Evolutionary conservation across 2,888 invertebrate species (phyloP).

Genomic region (Hybos culiciformis): DNA sequence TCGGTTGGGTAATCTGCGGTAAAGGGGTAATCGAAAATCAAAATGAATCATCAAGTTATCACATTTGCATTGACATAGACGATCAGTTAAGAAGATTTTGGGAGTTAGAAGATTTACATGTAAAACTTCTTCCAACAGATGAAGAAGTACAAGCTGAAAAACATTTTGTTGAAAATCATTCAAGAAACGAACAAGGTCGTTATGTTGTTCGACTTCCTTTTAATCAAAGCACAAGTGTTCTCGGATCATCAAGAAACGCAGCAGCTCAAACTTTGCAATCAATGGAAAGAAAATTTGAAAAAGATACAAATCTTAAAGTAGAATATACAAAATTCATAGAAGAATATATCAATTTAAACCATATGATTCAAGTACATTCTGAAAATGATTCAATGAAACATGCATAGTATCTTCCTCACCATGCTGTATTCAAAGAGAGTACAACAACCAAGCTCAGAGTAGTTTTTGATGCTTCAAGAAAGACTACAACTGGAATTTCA

Average conservation of each 20-base stretch:
- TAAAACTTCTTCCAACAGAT: neutral
- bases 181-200: neutral
- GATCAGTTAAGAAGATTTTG: neutral
- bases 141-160: neutral
- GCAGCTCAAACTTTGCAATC: neutral
- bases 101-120: neutral
- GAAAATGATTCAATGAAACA: neutral
- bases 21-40: neutral
- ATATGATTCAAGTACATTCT: neutral
- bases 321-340: neutral
- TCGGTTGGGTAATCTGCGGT: slow-evolving; percentile 7
- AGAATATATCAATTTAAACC: neutral
- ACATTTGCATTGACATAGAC: neutral
- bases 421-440: slow-evolving; percentile 6
- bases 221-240: neutral
- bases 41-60: neutral
- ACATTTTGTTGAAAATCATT: neutral
- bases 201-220: neutral
- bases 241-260: neutral
- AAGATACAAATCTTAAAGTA: neutral
- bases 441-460: slow-evolving; percentile 2
- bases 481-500: neutral
- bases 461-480: neutral
- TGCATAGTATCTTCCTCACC: slow-evolving; percentile 2
- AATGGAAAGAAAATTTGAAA: neutral